Percentiles rank a stretch among this genome's conserved stretches.
These are phyloP conservation scores for Propithecus deckenii DNA, from an alignment of 2,797 vertebrate species.

Conservation along the genomic window DNA sequence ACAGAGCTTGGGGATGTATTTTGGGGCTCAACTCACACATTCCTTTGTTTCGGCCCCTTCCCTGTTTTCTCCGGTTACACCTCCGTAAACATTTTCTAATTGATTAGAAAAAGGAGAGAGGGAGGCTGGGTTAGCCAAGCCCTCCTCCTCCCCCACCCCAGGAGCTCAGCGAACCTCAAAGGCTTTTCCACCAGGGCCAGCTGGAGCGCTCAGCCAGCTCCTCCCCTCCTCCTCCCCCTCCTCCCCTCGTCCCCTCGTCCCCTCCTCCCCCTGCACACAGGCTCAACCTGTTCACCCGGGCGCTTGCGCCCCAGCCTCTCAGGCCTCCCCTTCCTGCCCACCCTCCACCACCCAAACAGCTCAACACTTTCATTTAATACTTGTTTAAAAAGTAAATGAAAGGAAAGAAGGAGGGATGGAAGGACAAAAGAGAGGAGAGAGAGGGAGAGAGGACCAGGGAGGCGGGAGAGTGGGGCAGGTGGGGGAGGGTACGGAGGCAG, in stretches of 20 bases:
- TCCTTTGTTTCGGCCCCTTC: not conserved
- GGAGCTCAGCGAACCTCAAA: not conserved
- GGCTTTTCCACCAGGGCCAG: rapidly evolving
- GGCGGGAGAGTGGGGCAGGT: rapidly evolving
- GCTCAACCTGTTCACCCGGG: not conserved
- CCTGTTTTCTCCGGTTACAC: not conserved
- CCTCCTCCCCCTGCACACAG: not conserved
- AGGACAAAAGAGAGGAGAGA: not conserved
- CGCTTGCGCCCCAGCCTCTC: not conserved
- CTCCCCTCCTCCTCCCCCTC: not conserved
- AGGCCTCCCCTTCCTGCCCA: not conserved
- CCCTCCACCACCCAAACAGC: not conserved
- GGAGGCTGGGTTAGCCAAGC: not conserved
- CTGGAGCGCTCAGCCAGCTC: rapidly evolving
- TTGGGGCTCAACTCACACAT: not conserved
- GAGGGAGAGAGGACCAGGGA: not conserved
- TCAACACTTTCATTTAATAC: not conserved
- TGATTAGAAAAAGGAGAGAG: not conserved
- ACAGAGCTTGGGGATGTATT: not conserved
- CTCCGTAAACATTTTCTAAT: not conserved
- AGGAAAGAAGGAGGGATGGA: not conserved
- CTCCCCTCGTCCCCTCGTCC: not conserved
- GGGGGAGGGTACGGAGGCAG: not conserved
- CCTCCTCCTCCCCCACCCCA: not conserved
- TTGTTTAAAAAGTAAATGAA: not conserved